Percentiles rank a stretch among this genome's conserved stretches.
These are phyloP conservation scores for Coregonus sp. DNA, from an alignment of 2,797 vertebrate genomes.

Conservation along the genomic window DNA sequence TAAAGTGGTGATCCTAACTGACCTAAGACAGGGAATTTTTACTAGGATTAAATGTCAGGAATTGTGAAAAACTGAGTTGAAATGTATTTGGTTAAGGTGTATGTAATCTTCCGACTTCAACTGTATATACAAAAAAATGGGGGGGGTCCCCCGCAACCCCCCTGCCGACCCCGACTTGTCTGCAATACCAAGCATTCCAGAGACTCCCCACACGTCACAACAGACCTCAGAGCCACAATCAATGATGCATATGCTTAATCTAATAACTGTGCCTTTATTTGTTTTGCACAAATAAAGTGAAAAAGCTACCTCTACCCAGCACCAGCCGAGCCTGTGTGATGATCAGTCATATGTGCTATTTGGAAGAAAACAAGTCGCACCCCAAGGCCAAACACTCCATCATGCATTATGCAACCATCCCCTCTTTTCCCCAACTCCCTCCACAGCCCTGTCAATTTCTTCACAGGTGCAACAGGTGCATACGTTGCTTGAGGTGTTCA, in stretches of 20 bases:
- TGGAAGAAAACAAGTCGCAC: constrained; percentile 1
- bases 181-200: constrained; percentile 1
- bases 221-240: constrained; percentile 9
- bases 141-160: no score
- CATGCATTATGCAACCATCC: not conserved
- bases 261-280: not conserved
- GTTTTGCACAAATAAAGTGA: not conserved
- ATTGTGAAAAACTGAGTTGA: no score
- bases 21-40: no score
- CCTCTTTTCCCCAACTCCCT: not conserved
- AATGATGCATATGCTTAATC: not conserved
- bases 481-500: not conserved
- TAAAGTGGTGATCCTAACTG: no score
- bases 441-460: not conserved
- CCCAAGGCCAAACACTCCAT: not conserved
- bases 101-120: no score
- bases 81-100: no score
- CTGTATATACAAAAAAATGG: no score
- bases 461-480: constrained; percentile 2
- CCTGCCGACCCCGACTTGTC: not conserved
- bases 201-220: not conserved
- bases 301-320: not conserved
- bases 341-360: not conserved
- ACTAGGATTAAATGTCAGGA: no score
- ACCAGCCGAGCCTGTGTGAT: not conserved